Evolutionary conservation across 2,888 invertebrate genomes (phyloP), one percentile per base, ranked within the genome.

Genomic region (Nasonia oneida): DNA sequence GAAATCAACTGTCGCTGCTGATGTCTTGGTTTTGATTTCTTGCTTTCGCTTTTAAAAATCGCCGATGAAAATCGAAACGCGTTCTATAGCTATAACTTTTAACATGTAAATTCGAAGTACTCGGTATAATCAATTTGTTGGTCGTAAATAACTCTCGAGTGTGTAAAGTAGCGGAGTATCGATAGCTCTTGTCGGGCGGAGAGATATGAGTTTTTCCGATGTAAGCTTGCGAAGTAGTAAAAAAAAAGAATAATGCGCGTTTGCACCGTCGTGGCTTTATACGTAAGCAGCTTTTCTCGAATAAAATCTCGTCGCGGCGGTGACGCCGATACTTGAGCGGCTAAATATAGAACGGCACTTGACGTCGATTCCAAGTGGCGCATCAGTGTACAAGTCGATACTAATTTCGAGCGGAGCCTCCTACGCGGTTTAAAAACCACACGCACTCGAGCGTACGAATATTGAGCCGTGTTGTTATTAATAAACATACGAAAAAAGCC

Each of bases 1-100:
- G 47, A 33, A 79, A 79, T 79, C 67, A 79, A 79, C 78, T 77
- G 77, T 77, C 77, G 47, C 78, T 79, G 37, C 78, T 79, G 29
- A 29, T 29, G 67, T 79, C 57, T 76, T 33, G 33, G n/a, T 33
- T 42, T 42, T 37, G 57, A 33, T 14, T 37, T 14, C 47, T n/a
- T 15, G 33, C 47, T 14, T 50, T 15, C 33, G 29, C 39, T 64
- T 64, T 77, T 61, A 39, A 64, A 77, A 77, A 64, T 77, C 10
- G 18, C 47, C 12, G 67, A 3, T 23, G 23, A 3, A 23, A 67
- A 33, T 33, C 33, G 42, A 18, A 8, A 37, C n/a, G 6, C 18
- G 61, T n/a, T 61, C 14, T n/a, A 42, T 33, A 10, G 23, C 15
- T 15, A 14, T 8, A 50, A n/a, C 57, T 57, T 57, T 57, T 6